phyloP scores from a whole-genome alignment of 2,797 vertebrate species.

The Notolepis coatsorum region DNA sequence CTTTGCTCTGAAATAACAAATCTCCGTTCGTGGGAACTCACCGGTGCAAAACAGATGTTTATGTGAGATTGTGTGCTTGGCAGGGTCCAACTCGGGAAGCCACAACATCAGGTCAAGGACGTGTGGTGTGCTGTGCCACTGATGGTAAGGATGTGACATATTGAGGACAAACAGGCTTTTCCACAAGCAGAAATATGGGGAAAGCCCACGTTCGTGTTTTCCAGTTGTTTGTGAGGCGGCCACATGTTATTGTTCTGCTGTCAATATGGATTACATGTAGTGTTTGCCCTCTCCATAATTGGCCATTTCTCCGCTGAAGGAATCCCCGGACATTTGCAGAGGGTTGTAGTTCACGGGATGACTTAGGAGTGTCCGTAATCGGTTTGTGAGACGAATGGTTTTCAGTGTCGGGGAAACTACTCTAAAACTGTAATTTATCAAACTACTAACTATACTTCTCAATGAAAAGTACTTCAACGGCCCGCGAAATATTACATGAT shows the following conservation, averaged over 20 bases:
- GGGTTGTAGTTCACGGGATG: conserved; percentile 27
- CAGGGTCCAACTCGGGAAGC: conserved; percentile 62
- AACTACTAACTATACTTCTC: too few species aligned
- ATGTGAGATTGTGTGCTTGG: conserved; percentile 40
- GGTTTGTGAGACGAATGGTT: conserved; percentile 46
- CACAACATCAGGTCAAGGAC: conserved; percentile 74
- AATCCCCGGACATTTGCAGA: conserved; percentile 36
- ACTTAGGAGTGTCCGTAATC: conserved; percentile 25
- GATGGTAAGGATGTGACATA: conserved; percentile 75
- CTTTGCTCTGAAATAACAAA: too few species aligned
- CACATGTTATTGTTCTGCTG: conserved; percentile 77
- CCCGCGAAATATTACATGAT: too few species aligned
- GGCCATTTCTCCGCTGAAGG: conserved; percentile 43
- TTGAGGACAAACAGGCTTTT: conserved; percentile 76
- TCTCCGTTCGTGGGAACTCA: conserved; percentile 15
- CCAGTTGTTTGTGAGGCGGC: conserved; percentile 72
- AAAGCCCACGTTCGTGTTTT: conserved; percentile 72
- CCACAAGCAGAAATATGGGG: conserved; percentile 76
- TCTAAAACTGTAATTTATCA: too few species aligned
- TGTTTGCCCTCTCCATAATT: conserved; percentile 45
- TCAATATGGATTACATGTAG: conserved; percentile 70
- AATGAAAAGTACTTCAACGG: too few species aligned
- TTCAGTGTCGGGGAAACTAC: too few species aligned
- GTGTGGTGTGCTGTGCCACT: conserved; percentile 70
- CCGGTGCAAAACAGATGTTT: conserved; percentile 18